Percentiles rank a stretch among this genome's conserved stretches.
Conservation (phyloP, 37 sponge, comb jelly and placozoan genomes). For the Eunapius fragilis region DNA sequence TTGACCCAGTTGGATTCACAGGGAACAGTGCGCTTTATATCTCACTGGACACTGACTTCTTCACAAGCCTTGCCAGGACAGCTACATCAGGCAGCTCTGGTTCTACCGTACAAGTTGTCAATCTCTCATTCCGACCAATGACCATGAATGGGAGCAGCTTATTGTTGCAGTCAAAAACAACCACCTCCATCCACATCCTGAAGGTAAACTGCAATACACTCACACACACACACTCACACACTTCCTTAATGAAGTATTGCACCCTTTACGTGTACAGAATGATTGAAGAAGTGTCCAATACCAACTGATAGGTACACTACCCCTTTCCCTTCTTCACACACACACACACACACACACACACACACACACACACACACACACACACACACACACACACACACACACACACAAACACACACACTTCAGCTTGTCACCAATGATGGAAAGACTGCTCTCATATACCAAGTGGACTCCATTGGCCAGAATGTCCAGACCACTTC, state of each 20-base stretch:
- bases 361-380: no score
- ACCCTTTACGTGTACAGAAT: no score
- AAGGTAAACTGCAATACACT: slow-evolving; percentile 35
- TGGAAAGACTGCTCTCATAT: background rate
- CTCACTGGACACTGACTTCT: background rate
- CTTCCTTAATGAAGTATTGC: no score
- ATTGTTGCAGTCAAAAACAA: slow-evolving; percentile 48
- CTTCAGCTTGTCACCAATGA: background rate
- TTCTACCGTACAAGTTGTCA: slow-evolving; percentile 16
- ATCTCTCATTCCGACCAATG: slow-evolving; percentile 28
- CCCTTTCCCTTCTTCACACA: background rate
- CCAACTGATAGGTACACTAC: background rate
- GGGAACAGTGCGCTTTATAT: background rate
- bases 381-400: no score
- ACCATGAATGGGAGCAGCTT: background rate
- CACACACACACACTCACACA: no score
- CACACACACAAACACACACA: no score
- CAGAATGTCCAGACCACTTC: background rate
- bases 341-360: no score
- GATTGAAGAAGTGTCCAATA: background rate
- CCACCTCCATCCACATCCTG: slow-evolving; percentile 19
- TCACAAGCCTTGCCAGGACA: background rate
- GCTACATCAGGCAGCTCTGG: background rate
- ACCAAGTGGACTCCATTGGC: background rate
- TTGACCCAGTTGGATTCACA: background rate